Conservation (phyloP, 1,140 invertebrate species). For the Pygmarrhopalites habei region DNA sequence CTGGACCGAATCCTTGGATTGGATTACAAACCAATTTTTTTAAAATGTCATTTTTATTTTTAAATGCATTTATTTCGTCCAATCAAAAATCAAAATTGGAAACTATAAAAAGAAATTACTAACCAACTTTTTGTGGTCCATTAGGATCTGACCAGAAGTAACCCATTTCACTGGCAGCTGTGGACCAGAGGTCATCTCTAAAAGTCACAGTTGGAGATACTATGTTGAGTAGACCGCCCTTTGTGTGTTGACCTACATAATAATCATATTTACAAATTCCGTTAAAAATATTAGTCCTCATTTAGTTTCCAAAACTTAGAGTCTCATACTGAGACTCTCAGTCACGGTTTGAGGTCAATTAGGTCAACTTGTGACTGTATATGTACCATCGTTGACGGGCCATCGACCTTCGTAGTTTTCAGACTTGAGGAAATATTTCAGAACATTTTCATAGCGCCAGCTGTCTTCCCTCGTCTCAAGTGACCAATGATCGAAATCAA, state of each 20-base stretch:
- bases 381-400: no score
- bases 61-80: background rate
- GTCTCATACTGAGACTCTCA: no score
- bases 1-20: background rate
- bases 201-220: background rate
- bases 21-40: background rate
- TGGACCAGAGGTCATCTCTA: background rate
- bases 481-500: conserved; percentile 77
- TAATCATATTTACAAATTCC: background rate
- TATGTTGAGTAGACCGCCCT: background rate
- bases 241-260: background rate
- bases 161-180: background rate
- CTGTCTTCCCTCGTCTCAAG: conserved; percentile 48
- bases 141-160: background rate
- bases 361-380: no score
- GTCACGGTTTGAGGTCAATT: no score
- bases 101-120: no score
- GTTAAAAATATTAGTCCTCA: no score
- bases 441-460: conserved; percentile 60
- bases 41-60: background rate
- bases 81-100: no score
- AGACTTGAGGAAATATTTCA: conserved; percentile 45
- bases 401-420: conserved; percentile 44
- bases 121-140: background rate
- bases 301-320: no score